phyloP scores from a whole-genome alignment of 2,113 vertebrate species.

The Setophaga coronata region DNA sequence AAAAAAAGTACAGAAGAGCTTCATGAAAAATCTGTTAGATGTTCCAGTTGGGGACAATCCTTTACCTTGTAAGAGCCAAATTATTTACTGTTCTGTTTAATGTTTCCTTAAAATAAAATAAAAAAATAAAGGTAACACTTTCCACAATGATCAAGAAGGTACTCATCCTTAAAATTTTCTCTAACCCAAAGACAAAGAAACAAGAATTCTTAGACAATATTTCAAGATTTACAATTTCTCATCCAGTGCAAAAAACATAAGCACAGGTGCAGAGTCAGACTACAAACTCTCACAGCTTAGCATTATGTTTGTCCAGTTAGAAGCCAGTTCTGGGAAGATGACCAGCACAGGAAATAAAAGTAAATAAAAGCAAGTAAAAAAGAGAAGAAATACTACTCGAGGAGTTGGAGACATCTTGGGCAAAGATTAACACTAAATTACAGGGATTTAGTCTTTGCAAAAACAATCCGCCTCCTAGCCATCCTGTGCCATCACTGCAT shows the following conservation, averaged over 20 bases:
- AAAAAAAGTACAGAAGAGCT: neutral
- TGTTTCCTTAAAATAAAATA: neutral
- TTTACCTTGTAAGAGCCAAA: neutral
- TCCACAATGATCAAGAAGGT: neutral
- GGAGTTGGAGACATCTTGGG: neutral
- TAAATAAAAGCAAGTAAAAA: neutral
- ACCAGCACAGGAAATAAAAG: neutral
- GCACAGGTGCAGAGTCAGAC: neutral
- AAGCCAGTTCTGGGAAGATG: neutral
- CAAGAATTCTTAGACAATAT: neutral
- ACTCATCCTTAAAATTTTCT: neutral
- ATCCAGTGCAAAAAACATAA: neutral
- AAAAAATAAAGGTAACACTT: neutral
- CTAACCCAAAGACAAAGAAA: neutral
- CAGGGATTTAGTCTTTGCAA: neutral
- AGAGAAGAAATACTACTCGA: neutral
- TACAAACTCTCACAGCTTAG: neutral
- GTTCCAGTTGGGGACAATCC: neutral
- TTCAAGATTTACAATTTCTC: neutral
- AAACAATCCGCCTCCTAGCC: rapidly evolving
- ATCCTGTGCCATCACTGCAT: neutral
- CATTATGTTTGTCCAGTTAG: neutral
- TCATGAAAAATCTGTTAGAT: constrained; percentile 10
- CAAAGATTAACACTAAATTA: neutral
- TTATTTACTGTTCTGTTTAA: neutral